Percentiles rank a stretch among this genome's conserved stretches.
These are phyloP conservation scores for Magallana nippona DNA, from an alignment of 2,888 invertebrate genomes.

Conservation along the genomic window DNA sequence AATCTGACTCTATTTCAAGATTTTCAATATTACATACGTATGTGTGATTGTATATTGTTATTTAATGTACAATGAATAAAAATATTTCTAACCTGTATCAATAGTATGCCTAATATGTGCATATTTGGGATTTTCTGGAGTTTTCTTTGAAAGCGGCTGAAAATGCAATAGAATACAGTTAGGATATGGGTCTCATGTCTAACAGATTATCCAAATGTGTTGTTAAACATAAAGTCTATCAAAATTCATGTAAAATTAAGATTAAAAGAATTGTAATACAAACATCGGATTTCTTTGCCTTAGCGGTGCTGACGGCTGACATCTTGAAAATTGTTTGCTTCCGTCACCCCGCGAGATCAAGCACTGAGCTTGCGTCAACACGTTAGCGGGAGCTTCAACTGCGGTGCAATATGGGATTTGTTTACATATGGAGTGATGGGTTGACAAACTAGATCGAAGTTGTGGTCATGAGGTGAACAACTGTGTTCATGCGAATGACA, in stretches of 20 bases:
- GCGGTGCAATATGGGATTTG: slow-evolving; percentile 47
- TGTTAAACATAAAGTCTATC: background rate
- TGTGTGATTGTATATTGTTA: too few species aligned
- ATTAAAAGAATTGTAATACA: slow-evolving; percentile 50
- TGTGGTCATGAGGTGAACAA: too few species aligned
- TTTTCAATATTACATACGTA: background rate
- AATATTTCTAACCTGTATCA: slow-evolving; percentile 75
- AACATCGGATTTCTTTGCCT: slow-evolving; percentile 70
- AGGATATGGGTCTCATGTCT: background rate
- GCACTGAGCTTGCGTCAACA: slow-evolving; percentile 50
- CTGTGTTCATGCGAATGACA: too few species aligned
- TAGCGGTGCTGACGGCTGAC: slow-evolving; percentile 73
- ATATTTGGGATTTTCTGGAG: slow-evolving; percentile 79
- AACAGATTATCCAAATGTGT: background rate
- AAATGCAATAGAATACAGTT: slow-evolving; percentile 44
- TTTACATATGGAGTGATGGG: slow-evolving; percentile 25
- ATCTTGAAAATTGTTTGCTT: slow-evolving; percentile 63
- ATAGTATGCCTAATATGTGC: slow-evolving; percentile 77
- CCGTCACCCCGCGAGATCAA: slow-evolving; percentile 60
- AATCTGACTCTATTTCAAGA: background rate
- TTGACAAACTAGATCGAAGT: too few species aligned
- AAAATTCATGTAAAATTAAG: background rate
- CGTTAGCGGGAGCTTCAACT: slow-evolving; percentile 34
- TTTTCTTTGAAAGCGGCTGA: slow-evolving; percentile 76
- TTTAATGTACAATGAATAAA: background rate